Base-by-base conservation (phyloP, 2,888 invertebrate genomes). In the Synergus umbraculus region DNA sequence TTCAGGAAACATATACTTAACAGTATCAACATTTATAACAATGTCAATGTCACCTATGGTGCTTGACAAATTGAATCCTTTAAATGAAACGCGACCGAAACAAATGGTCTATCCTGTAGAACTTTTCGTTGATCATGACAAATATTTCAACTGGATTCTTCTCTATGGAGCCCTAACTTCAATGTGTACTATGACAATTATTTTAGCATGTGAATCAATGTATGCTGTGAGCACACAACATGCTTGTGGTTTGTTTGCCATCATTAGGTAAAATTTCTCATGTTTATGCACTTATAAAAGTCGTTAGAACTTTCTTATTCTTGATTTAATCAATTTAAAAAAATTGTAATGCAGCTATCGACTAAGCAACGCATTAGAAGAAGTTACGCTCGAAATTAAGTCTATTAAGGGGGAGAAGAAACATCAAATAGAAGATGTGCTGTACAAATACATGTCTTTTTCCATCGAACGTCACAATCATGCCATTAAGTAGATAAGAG, bases 211-310 rank as follows among this genome's bases (percentile, higher is more conserved):
- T 43, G 43, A 66, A 43, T 66, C 66, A 18, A 43, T 66, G 43
- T 66, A 66, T 18, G 66, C 43, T 8, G 18, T 66, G 10, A 43
- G 18, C 43, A 66, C 66, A 9, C 66, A 66, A 44, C 66, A 66
- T 66, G 66, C 66, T 37, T 66, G 66, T 43, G 66, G 66, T 41
- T 44, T 66, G 9, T 65, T 65, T 65, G 65, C 65, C 41, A 65
- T 65, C 43, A 41, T 65, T 41, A 29, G 65, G 65, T 65, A 65
- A 43, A 65, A 15, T 63, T 22, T 58, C 58, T 58, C 15, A n/a
- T 58, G 18, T n/a, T 58, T 58, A 58, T 58, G 15, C 18, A 37
- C 37, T 4, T 37, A 37, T 37, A 37, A 37, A 37, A 5, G 37
- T 37, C 37, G 7, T 7, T 4, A n/a, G 3, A 58, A 58, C 13